These are phyloP conservation scores for Leucosticte australis DNA, from an alignment of 2,113 vertebrate species.

Conservation along the genomic window DNA sequence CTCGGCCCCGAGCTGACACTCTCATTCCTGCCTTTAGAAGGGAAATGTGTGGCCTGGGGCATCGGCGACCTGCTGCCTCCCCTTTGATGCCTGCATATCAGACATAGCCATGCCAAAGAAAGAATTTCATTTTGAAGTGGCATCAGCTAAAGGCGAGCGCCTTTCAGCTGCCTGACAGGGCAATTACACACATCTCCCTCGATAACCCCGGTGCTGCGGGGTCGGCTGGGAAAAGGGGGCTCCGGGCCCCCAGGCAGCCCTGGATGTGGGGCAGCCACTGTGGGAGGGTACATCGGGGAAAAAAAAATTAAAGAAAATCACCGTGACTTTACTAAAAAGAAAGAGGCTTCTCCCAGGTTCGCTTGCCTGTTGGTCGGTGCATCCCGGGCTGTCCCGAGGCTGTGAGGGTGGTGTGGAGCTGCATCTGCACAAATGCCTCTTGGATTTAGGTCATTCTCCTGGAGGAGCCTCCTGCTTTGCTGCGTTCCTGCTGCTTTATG, in stretches of 20 bases:
- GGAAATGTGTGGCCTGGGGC: slow-evolving; percentile 71
- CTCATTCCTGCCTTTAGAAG: slow-evolving; percentile 67
- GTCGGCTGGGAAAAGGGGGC: not conserved
- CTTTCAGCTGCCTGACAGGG: slow-evolving; percentile 80
- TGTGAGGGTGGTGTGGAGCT: not conserved
- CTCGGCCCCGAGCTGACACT: slow-evolving; percentile 1
- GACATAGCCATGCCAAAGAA: slow-evolving; percentile 76
- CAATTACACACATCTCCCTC: slow-evolving; percentile 82
- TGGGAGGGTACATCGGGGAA: not conserved
- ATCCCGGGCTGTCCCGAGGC: not conserved
- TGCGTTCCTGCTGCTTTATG: slow-evolving; percentile 14
- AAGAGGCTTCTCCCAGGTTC: not conserved
- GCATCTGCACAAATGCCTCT: not conserved
- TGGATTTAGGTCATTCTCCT: not conserved
- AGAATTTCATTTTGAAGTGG: slow-evolving; percentile 90
- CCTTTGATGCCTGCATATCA: slow-evolving; percentile 88
- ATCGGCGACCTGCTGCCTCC: slow-evolving; percentile 66
- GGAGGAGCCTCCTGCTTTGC: not conserved
- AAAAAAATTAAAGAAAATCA: not conserved
- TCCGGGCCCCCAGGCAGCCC: not conserved
- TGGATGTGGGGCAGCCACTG: not conserved
- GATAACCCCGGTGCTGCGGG: slow-evolving; percentile 33
- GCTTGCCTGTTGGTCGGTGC: fast-evolving
- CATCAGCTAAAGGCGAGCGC: slow-evolving; percentile 75
- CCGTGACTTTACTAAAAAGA: not conserved